Evolutionary conservation across 2,113 vertebrate species (phyloP), one percentile per base, ranked within the genome.

Genomic region (Polypterus bichir): DNA sequence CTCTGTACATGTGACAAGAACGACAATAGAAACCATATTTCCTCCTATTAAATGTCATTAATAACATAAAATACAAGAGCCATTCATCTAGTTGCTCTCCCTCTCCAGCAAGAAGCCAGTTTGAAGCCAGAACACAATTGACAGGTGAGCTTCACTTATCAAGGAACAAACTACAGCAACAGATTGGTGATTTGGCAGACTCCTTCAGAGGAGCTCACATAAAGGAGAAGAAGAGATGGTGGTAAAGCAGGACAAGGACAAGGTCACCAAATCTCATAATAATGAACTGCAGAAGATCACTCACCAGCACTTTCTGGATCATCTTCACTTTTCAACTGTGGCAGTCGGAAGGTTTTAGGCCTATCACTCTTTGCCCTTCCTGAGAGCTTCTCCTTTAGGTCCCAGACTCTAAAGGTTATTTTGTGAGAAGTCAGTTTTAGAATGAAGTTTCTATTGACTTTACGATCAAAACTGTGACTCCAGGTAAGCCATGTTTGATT

Each of bases 401-500:
- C 79, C 85, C 87, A 91, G 51, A 92, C 66, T 48, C 61, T 79
- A 48, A 90, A 51, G 46, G 56, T 74, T 66, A 91, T 81, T 74
- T 81, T 87, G 67, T 92, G 81, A 61, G 79, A 72, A 49, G 71
- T 74, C 1, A 91, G 67, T 76, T 83, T 84, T 64, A 86, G 73
- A 60, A 92, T 54, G 51, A 83, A 64, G 5, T 88, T 77, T 46
- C 70, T 89, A 7, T 81, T 84, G 66, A 91, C 65, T 0, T 11
- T 45, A 3, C 88, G 49, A 6, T 72, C 76, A 49, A 87, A 69
- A 6, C 53, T 69, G 6, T 90, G 83, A 53, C 62, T 74, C 90
- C 89, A 91, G 0, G 81, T 77, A 11, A 92, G 59, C 91, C 92
- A 95, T 9, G 76, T 62, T 71, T 75, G 77, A 64, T 80, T 77